A percentile compares a stretch with the other conserved stretches of the same genome.
Evolutionary conservation across 2,113 vertebrate species (phyloP).

Genomic region (Sapajus apella): DNA sequence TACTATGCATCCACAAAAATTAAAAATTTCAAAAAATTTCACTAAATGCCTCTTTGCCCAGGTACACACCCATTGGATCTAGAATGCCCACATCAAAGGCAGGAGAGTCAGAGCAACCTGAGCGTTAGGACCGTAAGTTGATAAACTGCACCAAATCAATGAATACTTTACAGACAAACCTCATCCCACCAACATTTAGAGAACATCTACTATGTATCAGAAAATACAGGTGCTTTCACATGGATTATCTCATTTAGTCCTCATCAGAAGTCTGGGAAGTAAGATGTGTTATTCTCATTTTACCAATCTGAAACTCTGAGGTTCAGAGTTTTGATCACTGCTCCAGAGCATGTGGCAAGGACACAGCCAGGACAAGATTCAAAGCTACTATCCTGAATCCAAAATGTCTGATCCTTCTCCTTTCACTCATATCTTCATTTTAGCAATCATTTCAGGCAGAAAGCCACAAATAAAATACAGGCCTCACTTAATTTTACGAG

Average conservation of each 20-base stretch:
- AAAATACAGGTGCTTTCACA: neutral
- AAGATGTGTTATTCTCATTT: neutral
- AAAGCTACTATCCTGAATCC: neutral
- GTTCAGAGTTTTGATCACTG: neutral
- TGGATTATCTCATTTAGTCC: neutral
- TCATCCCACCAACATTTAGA: neutral
- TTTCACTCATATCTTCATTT: neutral
- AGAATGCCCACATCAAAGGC: fast-evolving
- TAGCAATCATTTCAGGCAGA: neutral
- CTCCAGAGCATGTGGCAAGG: neutral
- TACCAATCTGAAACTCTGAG: neutral
- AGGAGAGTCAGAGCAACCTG: no score
- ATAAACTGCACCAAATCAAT: neutral
- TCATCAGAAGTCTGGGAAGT: neutral
- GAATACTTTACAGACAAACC: neutral
- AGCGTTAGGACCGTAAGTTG: neutral
- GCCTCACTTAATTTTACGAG: neutral
- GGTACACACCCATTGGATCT: neutral
- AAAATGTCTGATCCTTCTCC: neutral
- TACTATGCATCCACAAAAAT: no score
- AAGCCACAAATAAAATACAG: neutral
- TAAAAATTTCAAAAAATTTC: neutral
- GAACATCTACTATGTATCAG: neutral
- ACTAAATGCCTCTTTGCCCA: neutral
- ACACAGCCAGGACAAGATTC: neutral